A percentile compares a stretch with the other conserved stretches of the same genome.
Evolutionary conservation across 37 sponge, comb jelly and placozoan genomes (phyloP).

Genomic region (Petrosia ficiformis): DNA sequence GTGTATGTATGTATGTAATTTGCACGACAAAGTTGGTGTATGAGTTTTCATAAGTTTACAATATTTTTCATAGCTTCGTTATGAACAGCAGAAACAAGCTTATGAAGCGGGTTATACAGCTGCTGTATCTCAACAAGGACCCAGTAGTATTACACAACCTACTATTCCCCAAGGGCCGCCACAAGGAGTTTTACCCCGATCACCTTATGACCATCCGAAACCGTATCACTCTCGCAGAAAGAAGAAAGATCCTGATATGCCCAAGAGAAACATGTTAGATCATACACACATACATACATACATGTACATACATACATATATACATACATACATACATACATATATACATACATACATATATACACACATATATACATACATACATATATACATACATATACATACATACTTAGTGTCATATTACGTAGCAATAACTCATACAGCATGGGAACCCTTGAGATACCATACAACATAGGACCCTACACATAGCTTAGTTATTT

Average conservation of each 20-base stretch:
- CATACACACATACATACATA: conserved; percentile 3
- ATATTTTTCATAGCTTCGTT: conserved; percentile 23
- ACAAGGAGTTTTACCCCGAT: conserved; percentile 18
- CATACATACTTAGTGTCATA: too few relatives aligned
- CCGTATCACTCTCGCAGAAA: conserved; percentile 41
- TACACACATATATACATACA: conserved; percentile 12
- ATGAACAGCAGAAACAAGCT: conserved; percentile 83
- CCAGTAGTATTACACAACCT: background rate
- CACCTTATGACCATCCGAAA: conserved; percentile 1
- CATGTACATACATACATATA: background rate
- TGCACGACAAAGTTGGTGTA: too few relatives aligned
- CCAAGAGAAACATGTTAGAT: conserved; percentile 83
- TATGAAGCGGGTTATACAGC: conserved; percentile 75
- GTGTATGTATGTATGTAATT: too few relatives aligned
- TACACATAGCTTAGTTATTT: too few relatives aligned
- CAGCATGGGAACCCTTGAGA: too few relatives aligned
- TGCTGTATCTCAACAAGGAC: conserved; percentile 1
- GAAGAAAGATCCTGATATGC: conserved; percentile 86
- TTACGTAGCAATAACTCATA: too few relatives aligned
- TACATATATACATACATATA: background rate
- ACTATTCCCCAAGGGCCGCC: background rate
- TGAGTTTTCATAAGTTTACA: too few relatives aligned
- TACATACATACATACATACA: background rate
- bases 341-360: background rate
- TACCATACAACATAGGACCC: too few relatives aligned